Evolutionary conservation across 2,797 vertebrate species (phyloP).

Genomic region (Phalloptychus januarius): DNA sequence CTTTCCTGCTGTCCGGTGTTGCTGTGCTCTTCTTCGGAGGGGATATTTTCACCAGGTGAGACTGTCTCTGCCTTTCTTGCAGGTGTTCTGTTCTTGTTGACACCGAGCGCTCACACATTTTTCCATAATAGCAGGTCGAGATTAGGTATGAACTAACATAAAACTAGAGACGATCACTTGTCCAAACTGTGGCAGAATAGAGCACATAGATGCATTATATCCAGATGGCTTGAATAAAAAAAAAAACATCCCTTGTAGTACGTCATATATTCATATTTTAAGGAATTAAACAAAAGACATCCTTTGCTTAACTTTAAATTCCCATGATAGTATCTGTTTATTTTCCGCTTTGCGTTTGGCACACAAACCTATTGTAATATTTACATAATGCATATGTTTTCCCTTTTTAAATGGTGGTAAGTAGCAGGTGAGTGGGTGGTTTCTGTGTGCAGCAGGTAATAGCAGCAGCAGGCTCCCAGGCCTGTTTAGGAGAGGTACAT

Average conservation of each 20-base stretch:
- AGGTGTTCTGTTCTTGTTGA: conserved; percentile 8
- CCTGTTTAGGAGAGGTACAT: conserved; percentile 36
- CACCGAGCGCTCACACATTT: neutral
- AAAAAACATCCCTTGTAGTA: neutral
- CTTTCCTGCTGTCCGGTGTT: conserved; percentile 80
- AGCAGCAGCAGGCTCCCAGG: conserved; percentile 35
- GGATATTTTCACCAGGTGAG: conserved; percentile 89
- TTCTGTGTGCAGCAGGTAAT: conserved; percentile 30
- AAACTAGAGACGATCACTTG: conserved; percentile 11
- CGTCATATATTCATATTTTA: neutral
- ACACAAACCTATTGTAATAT: conserved; percentile 38
- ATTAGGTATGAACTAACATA: neutral
- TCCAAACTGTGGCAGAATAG: neutral
- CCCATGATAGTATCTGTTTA: conserved; percentile 11
- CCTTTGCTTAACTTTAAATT: neutral
- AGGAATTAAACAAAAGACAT: neutral
- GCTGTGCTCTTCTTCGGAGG: conserved; percentile 82
- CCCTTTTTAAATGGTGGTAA: conserved; percentile 13
- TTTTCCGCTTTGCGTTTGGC: conserved; percentile 29
- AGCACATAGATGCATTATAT: neutral
- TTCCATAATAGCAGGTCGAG: conserved; percentile 12
- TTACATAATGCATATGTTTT: conserved; percentile 57
- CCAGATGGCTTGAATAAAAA: neutral
- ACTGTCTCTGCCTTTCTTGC: conserved; percentile 14
- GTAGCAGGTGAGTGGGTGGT: conserved; percentile 26